Evolutionary conservation across 2,888 invertebrate genomes (phyloP).

Genomic region (Nymphalis urticae): DNA sequence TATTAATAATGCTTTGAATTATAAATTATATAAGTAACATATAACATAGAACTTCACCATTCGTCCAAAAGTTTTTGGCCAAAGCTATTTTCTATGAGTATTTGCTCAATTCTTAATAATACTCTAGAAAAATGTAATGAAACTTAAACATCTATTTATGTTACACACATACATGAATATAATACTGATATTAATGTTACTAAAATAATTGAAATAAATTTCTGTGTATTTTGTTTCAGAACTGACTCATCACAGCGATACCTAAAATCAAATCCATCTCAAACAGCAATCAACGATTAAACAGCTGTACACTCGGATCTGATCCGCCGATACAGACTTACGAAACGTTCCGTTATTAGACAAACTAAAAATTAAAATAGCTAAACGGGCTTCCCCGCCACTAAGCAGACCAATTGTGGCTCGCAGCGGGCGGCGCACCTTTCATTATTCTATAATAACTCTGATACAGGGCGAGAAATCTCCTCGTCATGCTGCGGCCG

Average conservation of each 20-base stretch:
- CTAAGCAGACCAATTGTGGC: conserved; percentile 80
- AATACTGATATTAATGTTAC: no score
- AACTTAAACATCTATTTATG: background rate
- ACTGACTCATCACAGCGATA: conserved; percentile 31
- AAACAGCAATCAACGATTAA: conserved; percentile 36
- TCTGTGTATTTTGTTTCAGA: background rate
- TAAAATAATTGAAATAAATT: background rate
- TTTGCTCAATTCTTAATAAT: no score
- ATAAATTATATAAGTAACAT: background rate
- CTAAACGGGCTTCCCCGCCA: conserved; percentile 73
- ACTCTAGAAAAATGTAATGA: no score
- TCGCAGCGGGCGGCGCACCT: conserved; percentile 77
- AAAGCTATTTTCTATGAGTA: no score
- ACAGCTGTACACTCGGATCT: conserved; percentile 35
- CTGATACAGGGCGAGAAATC: conserved; percentile 70
- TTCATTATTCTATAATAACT: conserved; percentile 82
- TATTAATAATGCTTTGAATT: background rate
- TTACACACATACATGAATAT: no score
- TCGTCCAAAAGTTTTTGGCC: no score
- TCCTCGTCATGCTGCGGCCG: conserved; percentile 72
- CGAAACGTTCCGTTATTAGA: conserved; percentile 77
- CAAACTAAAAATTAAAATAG: conserved; percentile 82
- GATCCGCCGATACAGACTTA: conserved; percentile 64
- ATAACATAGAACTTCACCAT: background rate
- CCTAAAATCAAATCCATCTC: conserved; percentile 33